A percentile compares a stretch with the other conserved stretches of the same genome.
phyloP scores from a whole-genome alignment of 2,797 vertebrate species.

The Darevskia mixta region DNA sequence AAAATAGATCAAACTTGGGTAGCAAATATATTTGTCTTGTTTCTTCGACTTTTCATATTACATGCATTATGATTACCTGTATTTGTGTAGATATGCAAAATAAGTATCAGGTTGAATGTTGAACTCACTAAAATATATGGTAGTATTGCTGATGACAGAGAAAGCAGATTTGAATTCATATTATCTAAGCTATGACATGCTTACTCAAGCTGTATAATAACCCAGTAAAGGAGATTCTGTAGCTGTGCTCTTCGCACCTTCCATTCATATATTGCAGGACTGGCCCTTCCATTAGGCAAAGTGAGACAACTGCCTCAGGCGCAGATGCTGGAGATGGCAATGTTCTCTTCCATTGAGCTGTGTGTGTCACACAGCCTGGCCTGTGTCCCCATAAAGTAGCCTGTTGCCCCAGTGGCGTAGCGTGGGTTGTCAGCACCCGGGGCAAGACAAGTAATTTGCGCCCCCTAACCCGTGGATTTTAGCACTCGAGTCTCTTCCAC shows the following conservation, averaged over 20 bases:
- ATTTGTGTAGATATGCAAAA: background rate
- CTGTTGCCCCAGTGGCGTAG: too few relatives aligned
- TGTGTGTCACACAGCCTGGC: too few relatives aligned
- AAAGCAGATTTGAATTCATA: background rate
- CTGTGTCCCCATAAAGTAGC: too few relatives aligned
- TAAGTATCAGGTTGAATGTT: background rate
- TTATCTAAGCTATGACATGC: background rate
- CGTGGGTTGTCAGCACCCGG: too few relatives aligned
- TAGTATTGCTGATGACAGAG: background rate
- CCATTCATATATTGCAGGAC: background rate
- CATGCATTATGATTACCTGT: background rate
- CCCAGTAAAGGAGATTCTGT: background rate
- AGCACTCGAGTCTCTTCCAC: too few relatives aligned
- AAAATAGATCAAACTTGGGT: background rate
- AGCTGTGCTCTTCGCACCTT: background rate
- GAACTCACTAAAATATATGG: background rate
- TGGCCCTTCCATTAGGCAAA: too few relatives aligned
- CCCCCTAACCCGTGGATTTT: too few relatives aligned
- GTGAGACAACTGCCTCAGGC: too few relatives aligned
- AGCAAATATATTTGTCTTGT: background rate
- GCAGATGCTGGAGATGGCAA: too few relatives aligned
- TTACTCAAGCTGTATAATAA: background rate
- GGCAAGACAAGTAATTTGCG: too few relatives aligned
- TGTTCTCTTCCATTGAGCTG: too few relatives aligned
- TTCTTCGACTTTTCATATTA: accelerated